Evolutionary conservation across 2,113 vertebrate species (phyloP).

Genomic region (Ploceus nigricollis): DNA sequence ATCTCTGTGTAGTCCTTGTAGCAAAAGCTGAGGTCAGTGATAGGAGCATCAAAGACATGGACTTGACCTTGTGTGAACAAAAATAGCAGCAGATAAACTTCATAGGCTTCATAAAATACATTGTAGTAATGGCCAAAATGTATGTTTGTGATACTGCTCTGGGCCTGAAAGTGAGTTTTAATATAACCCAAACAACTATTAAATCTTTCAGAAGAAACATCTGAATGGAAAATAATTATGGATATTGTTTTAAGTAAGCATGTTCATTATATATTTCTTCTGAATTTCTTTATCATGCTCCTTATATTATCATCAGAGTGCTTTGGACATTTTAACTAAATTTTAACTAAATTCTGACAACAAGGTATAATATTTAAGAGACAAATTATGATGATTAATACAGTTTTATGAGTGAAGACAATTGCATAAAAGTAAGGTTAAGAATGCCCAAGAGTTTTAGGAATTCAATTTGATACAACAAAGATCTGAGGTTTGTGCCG

Average conservation of each 20-base stretch:
- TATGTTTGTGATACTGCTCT: background rate
- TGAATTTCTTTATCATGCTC: background rate
- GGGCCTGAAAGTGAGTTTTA: background rate
- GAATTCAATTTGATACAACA: background rate
- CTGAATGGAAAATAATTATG: background rate
- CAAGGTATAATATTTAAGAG: background rate
- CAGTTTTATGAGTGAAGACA: background rate
- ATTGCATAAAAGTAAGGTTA: background rate
- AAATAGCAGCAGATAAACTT: background rate
- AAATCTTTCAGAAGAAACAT: background rate
- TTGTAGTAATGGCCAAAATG: background rate
- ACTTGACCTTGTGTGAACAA: background rate
- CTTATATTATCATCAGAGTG: background rate
- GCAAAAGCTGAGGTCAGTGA: background rate
- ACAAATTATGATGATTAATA: accelerated
- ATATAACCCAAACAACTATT: background rate
- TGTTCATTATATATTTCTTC: background rate
- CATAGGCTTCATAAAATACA: background rate
- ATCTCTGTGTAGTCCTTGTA: background rate
- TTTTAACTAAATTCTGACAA: background rate
- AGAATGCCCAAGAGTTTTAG: background rate
- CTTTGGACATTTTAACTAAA: background rate
- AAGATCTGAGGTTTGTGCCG: background rate
- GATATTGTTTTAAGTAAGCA: background rate
- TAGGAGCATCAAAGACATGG: background rate